phyloP scores from a whole-genome alignment of 2,113 vertebrate species.

The Catharus minimus region DNA sequence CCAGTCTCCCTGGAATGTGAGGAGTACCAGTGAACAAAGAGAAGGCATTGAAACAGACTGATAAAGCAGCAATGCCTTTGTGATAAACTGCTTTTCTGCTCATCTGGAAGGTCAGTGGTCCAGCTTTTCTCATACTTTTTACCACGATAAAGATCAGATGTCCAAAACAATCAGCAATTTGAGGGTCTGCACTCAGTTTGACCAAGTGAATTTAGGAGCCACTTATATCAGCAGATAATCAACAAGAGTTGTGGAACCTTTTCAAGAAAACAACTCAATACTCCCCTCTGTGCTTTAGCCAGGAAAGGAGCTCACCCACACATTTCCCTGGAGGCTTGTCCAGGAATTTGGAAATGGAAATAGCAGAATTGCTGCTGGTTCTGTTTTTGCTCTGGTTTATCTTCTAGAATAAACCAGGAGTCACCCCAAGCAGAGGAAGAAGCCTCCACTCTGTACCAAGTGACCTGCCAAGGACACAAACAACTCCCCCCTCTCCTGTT shows the following conservation, averaged over 20 bases:
- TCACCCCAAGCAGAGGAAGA: not conserved
- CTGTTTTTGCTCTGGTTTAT: not conserved
- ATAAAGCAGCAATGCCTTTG: not conserved
- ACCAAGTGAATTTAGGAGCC: not conserved
- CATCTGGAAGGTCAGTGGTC: not conserved
- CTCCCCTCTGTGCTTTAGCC: not conserved
- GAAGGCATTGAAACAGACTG: not conserved
- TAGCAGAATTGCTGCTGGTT: not conserved
- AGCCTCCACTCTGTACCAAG: not conserved
- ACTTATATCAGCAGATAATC: not conserved
- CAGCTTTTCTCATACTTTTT: constrained; percentile 1
- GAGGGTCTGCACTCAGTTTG: not conserved
- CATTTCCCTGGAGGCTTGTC: not conserved
- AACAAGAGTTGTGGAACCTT: not conserved
- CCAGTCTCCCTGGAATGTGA: constrained; percentile 5
- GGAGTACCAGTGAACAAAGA: constrained; percentile 16
- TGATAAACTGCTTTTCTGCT: constrained; percentile 21
- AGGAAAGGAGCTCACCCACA: not conserved
- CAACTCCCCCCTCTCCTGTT: not conserved
- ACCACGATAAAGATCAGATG: not conserved
- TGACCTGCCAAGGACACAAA: not conserved
- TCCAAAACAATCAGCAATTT: not conserved
- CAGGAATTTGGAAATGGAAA: not conserved
- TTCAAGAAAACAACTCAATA: not conserved
- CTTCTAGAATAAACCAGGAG: not conserved